Evolutionary conservation across 1,140 invertebrate species (phyloP).

Genomic region (Orius insidiosus): DNA sequence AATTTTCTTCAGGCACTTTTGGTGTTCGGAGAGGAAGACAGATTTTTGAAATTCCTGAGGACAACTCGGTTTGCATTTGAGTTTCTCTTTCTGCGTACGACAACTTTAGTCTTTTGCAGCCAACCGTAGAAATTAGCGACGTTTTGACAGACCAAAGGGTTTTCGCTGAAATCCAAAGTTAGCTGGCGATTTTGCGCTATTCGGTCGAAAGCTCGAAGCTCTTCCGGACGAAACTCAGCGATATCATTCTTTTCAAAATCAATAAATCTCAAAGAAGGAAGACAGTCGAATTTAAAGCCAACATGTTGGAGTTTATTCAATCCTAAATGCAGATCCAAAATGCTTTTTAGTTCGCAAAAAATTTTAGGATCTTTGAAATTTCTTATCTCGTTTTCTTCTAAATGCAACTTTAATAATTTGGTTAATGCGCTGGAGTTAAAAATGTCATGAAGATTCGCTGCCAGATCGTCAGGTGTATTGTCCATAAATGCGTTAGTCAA

Average conservation of each 20-base stretch:
- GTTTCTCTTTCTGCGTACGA: constrained; percentile 36
- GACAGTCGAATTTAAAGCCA: constrained; percentile 47
- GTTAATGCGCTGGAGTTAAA: constrained; percentile 51
- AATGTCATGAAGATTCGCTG: constrained; percentile 48
- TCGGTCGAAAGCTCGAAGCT: constrained; percentile 39
- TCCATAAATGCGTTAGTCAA: constrained; percentile 60
- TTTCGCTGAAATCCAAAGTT: constrained; percentile 44
- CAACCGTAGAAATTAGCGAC: constrained; percentile 42
- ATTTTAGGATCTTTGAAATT: constrained; percentile 42
- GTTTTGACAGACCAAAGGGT: constrained; percentile 49
- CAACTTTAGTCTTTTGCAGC: constrained; percentile 41
- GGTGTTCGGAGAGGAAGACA: constrained; percentile 21
- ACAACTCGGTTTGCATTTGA: constrained; percentile 29
- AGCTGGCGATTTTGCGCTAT: constrained; percentile 35
- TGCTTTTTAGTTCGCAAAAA: constrained; percentile 49
- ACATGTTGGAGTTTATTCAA: constrained; percentile 29
- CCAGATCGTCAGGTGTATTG: constrained; percentile 38
- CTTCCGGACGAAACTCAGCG: constrained; percentile 33
- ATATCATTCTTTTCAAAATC: constrained; percentile 56
- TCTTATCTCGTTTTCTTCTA: constrained; percentile 62
- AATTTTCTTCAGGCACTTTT: constrained; percentile 20
- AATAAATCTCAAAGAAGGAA: constrained; percentile 45
- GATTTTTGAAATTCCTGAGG: constrained; percentile 2
- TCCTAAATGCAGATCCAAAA: constrained; percentile 45
- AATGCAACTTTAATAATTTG: constrained; percentile 48